Percentiles rank a stretch among this genome's conserved stretches.
phyloP scores from a whole-genome alignment of 2,113 vertebrate species.

The Alligator mississippiensis region DNA sequence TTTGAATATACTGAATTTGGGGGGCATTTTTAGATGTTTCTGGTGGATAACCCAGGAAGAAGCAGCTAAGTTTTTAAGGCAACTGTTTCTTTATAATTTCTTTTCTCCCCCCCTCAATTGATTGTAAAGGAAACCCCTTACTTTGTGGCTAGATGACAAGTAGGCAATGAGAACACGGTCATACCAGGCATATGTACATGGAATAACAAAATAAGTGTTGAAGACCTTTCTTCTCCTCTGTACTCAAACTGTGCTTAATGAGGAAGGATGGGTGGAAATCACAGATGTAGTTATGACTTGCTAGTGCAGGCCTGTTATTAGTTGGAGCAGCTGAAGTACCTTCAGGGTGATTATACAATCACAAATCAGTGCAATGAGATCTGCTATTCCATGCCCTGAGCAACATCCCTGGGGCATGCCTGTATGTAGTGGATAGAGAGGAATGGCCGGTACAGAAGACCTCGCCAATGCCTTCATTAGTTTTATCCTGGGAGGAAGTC shows the following conservation, averaged over 20 bases:
- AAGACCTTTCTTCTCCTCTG: background rate
- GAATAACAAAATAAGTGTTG: background rate
- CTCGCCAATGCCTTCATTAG: background rate
- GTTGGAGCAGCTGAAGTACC: background rate
- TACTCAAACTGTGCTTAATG: background rate
- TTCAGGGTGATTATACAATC: background rate
- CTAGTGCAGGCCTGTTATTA: background rate
- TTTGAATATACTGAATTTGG: background rate
- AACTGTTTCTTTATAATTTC: background rate
- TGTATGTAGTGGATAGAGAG: background rate
- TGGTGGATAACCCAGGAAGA: background rate
- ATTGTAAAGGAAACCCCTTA: background rate
- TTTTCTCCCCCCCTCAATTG: background rate
- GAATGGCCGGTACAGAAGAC: background rate
- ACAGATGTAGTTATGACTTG: background rate
- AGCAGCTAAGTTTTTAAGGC: background rate
- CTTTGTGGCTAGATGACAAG: background rate
- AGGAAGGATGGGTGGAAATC: background rate
- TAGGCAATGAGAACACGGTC: background rate
- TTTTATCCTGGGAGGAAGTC: background rate
- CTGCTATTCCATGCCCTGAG: background rate
- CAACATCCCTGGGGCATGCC: background rate
- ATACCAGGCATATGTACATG: background rate
- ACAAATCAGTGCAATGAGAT: background rate
- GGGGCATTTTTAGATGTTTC: background rate